Base-by-base conservation (phyloP, 2,113 vertebrate genomes). In the Cranoglanis bouderius region DNA sequence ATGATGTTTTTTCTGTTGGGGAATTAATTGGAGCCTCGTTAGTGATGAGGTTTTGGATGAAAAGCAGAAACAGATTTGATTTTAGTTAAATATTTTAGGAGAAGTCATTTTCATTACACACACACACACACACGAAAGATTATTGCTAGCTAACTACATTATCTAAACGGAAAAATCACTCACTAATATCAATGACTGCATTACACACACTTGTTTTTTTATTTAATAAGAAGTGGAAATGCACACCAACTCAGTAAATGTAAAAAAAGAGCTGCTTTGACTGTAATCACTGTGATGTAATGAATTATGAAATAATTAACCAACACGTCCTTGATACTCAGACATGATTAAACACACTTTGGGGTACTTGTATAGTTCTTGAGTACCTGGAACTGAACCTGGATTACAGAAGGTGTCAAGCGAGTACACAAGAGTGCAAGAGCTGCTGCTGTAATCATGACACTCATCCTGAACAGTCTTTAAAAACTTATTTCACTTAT, bases 1-100 rank as follows among this genome's bases (percentile, higher is more conserved):
- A 21, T 26, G 3, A 19, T 0, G 6, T 46, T 82, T 61, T 86
- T 46, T 4, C 14, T 6, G 51, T 81, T 90, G 46, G 77, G 38
- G 18, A 91, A 82, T 91, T 91, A 93, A 93, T 89, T 92, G 90
- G 88, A 59, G 91, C 38, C 84, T 92, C 85, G 87, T 92, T 93
- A 91, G 57, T 83, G 84, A 89, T 87, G 77, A 80, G 89, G 55
- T 80, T 82, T 59, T 29, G 49, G 57, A 83, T 63, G 55, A 63
- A 83, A 38, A 38, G 12, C 26, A 78, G 26, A n/a, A 78, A 78
- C 43, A 43, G 35, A 40, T 38, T 38, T 40, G 32, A 74, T 8
- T 74, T 38, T 74, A 63, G 24, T 63, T 63, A 63, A 65, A 65
- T 65, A 63, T 63, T 63, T 63, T 63, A 65, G 21, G 21, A 59